Base-by-base conservation (phyloP, 2,113 vertebrate genomes). In the Engraulis encrasicolus region DNA sequence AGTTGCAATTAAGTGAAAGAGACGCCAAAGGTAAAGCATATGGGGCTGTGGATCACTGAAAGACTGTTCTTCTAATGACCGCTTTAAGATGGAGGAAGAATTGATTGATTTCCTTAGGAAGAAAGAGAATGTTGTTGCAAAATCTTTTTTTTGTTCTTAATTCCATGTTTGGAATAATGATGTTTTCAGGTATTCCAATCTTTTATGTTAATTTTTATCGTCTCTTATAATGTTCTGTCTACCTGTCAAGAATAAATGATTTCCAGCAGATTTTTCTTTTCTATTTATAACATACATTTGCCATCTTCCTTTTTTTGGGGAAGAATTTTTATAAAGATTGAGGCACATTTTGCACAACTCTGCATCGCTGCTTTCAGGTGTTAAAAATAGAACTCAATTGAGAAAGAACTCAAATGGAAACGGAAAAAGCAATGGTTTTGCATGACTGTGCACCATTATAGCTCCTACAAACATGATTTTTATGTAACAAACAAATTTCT, bases 1-100 rank as follows among this genome's bases (percentile, higher is more conserved):
- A 78, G 23, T 52, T 77, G 20, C 81, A 74, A 74, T 82, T 50
- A 49, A 71, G 37, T 37, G 40, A 38, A 78, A 19, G 71, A 81
- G 61, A 83, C 78, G 82, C 85, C 81, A 85, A 85, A 85, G 78
- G 66, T 31, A 17, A 45, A 79, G 3, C 23, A 23, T 74, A 23
- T 74, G 27, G 12, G 31, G 66, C 9, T 74, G 40, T 74, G 12
- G 23, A 74, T 74, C 66, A 74, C 31, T 2, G 27, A 74, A 31
- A 74, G 27, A 27, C 66, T 74, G 66, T 34, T 74, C 66, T 74
- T 23, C 27, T 17, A 34, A 31, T 34, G 66, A 34, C 12, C 17
- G 66, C 23, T 74, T 34, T 12, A 31, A 4, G 66, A 36, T 23
- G 27, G 66, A 36, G 66, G 27, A 74, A 74, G 66, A 15, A 74